A percentile compares a stretch with the other conserved stretches of the same genome.
Evolutionary conservation across 2,113 vertebrate genomes (phyloP).

Genomic region (Nesoenas mayeri): DNA sequence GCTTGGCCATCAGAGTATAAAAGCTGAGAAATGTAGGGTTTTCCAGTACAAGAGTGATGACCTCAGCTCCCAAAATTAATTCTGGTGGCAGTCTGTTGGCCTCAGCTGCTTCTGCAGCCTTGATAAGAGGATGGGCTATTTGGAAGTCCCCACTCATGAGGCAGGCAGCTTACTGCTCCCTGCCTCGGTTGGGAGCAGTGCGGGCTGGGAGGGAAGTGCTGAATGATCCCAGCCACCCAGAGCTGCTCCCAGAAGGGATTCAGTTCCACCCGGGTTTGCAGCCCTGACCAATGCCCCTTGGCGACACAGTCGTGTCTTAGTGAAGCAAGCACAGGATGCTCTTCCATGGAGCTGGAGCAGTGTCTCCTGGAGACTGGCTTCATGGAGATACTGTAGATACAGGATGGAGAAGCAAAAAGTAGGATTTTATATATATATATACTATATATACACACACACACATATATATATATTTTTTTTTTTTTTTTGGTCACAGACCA

Average conservation of each 20-base stretch:
- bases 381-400: not conserved
- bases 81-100: not conserved
- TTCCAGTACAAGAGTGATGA: not conserved
- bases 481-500: not conserved
- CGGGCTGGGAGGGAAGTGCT: not conserved
- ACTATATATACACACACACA: too few species aligned
- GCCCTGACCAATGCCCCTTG: too few species aligned
- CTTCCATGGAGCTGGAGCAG: not conserved
- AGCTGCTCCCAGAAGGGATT: not conserved
- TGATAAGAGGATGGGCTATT: not conserved
- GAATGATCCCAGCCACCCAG: not conserved
- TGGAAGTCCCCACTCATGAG: not conserved
- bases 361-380: not conserved
- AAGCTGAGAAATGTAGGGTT: not conserved
- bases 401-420: not conserved
- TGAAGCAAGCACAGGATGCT: not conserved
- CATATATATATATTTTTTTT: too few species aligned
- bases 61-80: not conserved
- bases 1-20: not conserved
- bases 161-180: not conserved
- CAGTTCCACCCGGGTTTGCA: not conserved
- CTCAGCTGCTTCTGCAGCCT: not conserved
- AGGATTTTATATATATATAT: too few species aligned
- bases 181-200: rapidly evolving
- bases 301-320: not conserved